Conservation (phyloP, 1,140 invertebrate species). For the Pseudomyrmex flavicornis region DNA sequence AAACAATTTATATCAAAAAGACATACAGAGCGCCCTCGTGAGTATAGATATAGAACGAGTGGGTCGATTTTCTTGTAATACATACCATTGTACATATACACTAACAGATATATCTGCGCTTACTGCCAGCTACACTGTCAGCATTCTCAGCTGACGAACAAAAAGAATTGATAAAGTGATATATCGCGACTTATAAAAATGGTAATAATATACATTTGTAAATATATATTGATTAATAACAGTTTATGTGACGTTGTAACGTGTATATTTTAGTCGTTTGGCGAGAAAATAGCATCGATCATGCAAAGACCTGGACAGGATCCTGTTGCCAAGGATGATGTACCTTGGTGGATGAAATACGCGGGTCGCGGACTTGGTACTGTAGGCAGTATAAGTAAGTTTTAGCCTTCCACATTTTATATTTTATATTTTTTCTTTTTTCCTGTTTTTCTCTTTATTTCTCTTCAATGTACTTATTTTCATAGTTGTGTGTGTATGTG, state of each 20-base stretch:
- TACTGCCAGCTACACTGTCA: slow-evolving; percentile 57
- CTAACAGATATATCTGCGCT: slow-evolving; percentile 63
- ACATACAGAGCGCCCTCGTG: slow-evolving; percentile 46
- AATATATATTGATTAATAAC: slow-evolving; percentile 24
- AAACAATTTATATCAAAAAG: neutral
- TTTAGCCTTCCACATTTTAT: slow-evolving; percentile 11
- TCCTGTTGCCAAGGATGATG: slow-evolving; percentile 90
- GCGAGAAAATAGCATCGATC: slow-evolving; percentile 91
- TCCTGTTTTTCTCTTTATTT: neutral
- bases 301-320: slow-evolving; percentile 92
- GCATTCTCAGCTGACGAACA: slow-evolving; percentile 73
- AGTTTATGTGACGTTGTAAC: neutral
- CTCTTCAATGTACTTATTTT: slow-evolving; percentile 4
- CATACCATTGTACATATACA: slow-evolving; percentile 12
- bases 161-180: slow-evolving; percentile 25
- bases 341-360: slow-evolving; percentile 95
- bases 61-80: slow-evolving; percentile 70
- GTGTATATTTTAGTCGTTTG: slow-evolving; percentile 88
- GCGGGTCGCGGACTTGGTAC: slow-evolving; percentile 93
- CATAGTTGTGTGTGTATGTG: neutral
- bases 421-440: neutral
- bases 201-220: slow-evolving; percentile 57
- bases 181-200: slow-evolving; percentile 54
- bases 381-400: slow-evolving; percentile 92
- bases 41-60: slow-evolving; percentile 37